phyloP scores from a whole-genome alignment of 64 coral and sea anemone species.

The Actinia equina region DNA sequence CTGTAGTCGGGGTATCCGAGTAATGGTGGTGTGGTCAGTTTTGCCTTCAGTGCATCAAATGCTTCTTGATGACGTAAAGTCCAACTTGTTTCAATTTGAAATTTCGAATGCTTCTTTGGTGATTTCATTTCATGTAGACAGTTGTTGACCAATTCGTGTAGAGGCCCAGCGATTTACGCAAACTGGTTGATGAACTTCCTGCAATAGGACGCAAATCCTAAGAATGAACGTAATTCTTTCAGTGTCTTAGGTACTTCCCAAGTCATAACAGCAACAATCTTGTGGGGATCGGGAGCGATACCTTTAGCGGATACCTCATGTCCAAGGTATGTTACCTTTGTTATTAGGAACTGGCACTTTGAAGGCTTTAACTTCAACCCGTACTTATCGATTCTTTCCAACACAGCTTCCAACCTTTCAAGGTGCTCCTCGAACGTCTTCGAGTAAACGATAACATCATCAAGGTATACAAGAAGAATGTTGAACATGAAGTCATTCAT shows the following conservation, averaged over 20 bases:
- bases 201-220: constrained; percentile 39
- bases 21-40: constrained; percentile 40
- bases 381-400: constrained; percentile 20
- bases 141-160: constrained; percentile 38
- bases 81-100: background rate
- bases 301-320: constrained; percentile 25
- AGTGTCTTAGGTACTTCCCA: constrained; percentile 34
- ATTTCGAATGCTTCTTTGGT: background rate
- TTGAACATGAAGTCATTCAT: constrained; percentile 43
- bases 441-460: constrained; percentile 44
- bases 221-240: constrained; percentile 45
- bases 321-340: constrained; percentile 46
- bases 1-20: constrained; percentile 58
- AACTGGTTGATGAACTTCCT: constrained; percentile 29
- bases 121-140: constrained; percentile 21
- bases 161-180: constrained; percentile 29
- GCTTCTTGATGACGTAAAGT: constrained; percentile 18
- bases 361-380: constrained; percentile 41
- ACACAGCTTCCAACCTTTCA: constrained; percentile 35
- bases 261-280: constrained; percentile 16
- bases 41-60: constrained; percentile 36
- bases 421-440: constrained; percentile 53
- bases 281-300: constrained; percentile 39
- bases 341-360: constrained; percentile 37
- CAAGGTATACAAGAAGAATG: constrained; percentile 43